Evolutionary conservation across 2,797 vertebrate genomes (phyloP).

Genomic region (Gadopsis marmoratus): DNA sequence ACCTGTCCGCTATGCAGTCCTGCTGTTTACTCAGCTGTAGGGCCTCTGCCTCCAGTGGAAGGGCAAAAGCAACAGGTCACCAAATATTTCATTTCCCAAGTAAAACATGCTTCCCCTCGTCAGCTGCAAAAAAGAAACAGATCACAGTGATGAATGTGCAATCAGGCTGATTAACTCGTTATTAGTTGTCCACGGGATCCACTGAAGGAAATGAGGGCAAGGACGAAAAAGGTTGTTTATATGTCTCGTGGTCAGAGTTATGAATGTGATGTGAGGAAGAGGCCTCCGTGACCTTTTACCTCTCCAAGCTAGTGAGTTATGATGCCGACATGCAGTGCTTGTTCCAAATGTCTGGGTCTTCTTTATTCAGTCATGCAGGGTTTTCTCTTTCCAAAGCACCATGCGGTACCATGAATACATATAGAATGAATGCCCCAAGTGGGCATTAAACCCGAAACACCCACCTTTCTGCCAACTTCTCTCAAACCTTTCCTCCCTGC

Average conservation of each 20-base stretch:
- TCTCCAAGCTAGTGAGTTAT: conserved; percentile 45
- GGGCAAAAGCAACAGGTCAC: conserved; percentile 83
- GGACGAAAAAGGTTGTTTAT: conserved; percentile 83
- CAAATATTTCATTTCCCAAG: conserved; percentile 91
- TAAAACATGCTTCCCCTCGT: conserved; percentile 84
- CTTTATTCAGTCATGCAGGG: neutral
- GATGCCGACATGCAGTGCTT: conserved; percentile 9
- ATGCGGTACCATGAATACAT: neutral
- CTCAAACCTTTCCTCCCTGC: conserved; percentile 4
- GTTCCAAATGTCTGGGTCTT: conserved; percentile 41
- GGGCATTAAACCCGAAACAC: neutral
- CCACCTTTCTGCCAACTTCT: conserved; percentile 21
- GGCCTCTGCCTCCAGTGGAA: conserved; percentile 81
- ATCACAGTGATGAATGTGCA: conserved; percentile 89
- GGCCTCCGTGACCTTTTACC: conserved; percentile 75
- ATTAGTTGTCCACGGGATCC: conserved; percentile 84
- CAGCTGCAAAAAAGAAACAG: conserved; percentile 74
- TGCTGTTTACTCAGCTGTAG: conserved; percentile 84
- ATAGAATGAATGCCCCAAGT: neutral
- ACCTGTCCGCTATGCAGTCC: conserved; percentile 75
- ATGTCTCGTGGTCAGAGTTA: conserved; percentile 78
- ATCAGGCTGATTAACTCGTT: conserved; percentile 89
- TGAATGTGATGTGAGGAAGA: conserved; percentile 77
- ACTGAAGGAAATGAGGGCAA: conserved; percentile 87
- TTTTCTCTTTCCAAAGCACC: conserved; percentile 14